Evolutionary conservation across 2,113 vertebrate species (phyloP).

Genomic region (Plectropomus leopardus): DNA sequence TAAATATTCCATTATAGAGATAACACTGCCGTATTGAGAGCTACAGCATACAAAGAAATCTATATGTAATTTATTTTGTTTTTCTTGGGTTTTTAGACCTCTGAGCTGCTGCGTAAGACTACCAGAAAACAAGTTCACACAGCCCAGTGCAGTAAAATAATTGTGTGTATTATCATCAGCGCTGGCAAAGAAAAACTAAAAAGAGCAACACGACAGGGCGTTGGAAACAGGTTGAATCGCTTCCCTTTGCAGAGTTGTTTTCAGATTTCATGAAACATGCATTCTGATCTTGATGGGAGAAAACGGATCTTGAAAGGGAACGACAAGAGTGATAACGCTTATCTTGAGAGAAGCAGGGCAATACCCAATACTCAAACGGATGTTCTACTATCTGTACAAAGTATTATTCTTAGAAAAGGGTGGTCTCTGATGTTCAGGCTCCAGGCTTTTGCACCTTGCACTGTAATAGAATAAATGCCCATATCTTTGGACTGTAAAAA

Average conservation of each 20-base stretch:
- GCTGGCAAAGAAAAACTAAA: neutral
- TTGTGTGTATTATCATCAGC: slow-evolving; percentile 26
- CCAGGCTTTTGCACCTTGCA: slow-evolving; percentile 69
- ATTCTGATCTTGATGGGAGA: slow-evolving; percentile 68
- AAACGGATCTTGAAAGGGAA: slow-evolving; percentile 65
- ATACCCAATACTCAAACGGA: slow-evolving; percentile 63
- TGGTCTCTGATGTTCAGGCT: slow-evolving; percentile 69
- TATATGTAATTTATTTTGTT: slow-evolving; percentile 68
- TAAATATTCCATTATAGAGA: slow-evolving; percentile 83
- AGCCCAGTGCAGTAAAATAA: slow-evolving; percentile 9
- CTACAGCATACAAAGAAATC: slow-evolving; percentile 57
- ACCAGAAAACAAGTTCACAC: slow-evolving; percentile 13
- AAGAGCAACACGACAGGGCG: slow-evolving; percentile 12
- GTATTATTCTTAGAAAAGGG: slow-evolving; percentile 67
- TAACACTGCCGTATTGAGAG: slow-evolving; percentile 62
- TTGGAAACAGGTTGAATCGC: slow-evolving; percentile 26
- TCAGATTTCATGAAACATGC: slow-evolving; percentile 46
- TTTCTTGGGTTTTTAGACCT: slow-evolving; percentile 26
- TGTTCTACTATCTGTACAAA: slow-evolving; percentile 69
- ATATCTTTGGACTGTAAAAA: slow-evolving; percentile 75
- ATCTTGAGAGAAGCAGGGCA: slow-evolving; percentile 65
- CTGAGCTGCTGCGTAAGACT: slow-evolving; percentile 15
- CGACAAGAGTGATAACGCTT: slow-evolving; percentile 71
- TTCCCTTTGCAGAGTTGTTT: slow-evolving; percentile 36
- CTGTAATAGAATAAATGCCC: slow-evolving; percentile 80